Base-by-base conservation (phyloP, 2,888 invertebrate species). In the Leptopterna dolabrata region DNA sequence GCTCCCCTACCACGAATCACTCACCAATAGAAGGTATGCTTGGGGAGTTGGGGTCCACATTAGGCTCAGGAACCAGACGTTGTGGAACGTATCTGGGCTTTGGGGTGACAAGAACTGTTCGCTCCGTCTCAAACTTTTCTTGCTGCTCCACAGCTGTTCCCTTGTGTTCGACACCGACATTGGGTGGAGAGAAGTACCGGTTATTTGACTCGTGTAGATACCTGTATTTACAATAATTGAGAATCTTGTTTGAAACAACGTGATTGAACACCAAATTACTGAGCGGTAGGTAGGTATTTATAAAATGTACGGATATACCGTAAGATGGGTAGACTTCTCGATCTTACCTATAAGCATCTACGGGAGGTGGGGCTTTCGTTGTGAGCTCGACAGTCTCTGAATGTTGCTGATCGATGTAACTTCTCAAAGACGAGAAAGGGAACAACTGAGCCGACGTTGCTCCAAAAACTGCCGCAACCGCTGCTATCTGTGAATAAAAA, bases 71-170 rank as follows among this genome's bases (percentile, higher is more conserved):
- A 4, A 87, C 87, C 19, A 87, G 51, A 24, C 82, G 51, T 36
- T 82, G 82, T n/a, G 87, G 87, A 14, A 76, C 47, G 51, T 87
- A 87, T 73, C 73, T 82, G 7, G 87, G 81, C 70, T 87, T 87
- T 1, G 87, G 87, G 0, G 87, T 87, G 47, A 87, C 87, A 16
- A 87, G 70, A 13, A 87, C 87, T 16, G 87, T 87, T 19, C 82
- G 24, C 27, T 87, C 87, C n/a, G 85, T 85, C 76, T 24, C 43
- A 24, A 2, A 27, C 27, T 63, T 19, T 11, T 24, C 63, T 11
- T n/a, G 9, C 9, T 24, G 24, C 24, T 63, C 24, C 2, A 63
- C 19, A 11, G 24, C 24, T 19, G 63, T 63, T 63, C 63, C 63
- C 3, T 13, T 19, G 24, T 63, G 63, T 63, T 63, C 63, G 70